Base-by-base conservation (phyloP, 2,888 invertebrate species). In the Drosophila paracracens region DNA sequence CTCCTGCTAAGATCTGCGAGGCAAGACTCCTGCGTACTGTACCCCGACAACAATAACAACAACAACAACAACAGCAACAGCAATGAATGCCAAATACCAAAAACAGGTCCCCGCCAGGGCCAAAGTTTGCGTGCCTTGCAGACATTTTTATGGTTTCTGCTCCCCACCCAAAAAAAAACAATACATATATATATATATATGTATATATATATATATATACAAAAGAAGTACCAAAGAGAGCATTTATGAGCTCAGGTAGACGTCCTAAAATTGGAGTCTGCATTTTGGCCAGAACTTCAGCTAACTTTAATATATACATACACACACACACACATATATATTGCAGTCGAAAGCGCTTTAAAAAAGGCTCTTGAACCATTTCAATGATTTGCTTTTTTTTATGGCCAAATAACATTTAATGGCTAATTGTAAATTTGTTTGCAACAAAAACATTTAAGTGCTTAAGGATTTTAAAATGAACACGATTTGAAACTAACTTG, bases 111-210 rank as follows among this genome's bases (percentile, higher is more conserved):
- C 75, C 61, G 58, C 46, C 74, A 63, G 74, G 78, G 89, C 85
- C 89, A 86, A 86, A 89, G 89, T 86, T 86, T 86, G 85, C 88
- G 89, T 86, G 85, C 83, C 76, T 81, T 82, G 89, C 88, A 73
- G 61, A 83, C 85, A 74, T 67, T 79, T 85, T 82, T 67, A 74
- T 74, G 87, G 70, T 69, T 66, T 71, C 64, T 64, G 70, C 61
- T 75, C 61, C 48, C 54, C 51, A 48, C 51, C 59, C 50, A 59
- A 51, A 84, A 72, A 70, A 43, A 56, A 57, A 46, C 16, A 46
- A 35, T 5, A 29, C 21, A 40, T 27, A 43, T 43, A 46, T 43
- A n/a, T 10, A 2, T 4, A 21, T 11, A n/a, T 10, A 2, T 4
- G 13, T 11, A n/a, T 13, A 13, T 7, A 21, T 21, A 16, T 8